Conservation (phyloP, 2,888 invertebrate genomes). For the Heliothis peltigera region DNA sequence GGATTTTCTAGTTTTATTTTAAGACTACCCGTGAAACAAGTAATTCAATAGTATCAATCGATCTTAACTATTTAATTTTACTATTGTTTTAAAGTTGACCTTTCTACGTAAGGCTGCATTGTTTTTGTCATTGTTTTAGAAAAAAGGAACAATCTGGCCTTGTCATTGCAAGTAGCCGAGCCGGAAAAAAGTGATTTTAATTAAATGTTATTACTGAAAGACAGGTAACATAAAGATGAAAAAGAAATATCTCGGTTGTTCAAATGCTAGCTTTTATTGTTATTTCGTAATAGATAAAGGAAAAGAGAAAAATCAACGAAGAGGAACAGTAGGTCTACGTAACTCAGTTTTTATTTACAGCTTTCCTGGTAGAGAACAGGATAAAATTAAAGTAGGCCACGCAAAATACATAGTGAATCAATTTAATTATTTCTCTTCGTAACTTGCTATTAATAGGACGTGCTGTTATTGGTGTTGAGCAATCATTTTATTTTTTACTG, state of each 20-base stretch:
- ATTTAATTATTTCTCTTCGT: constrained; percentile 15
- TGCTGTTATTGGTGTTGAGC: background rate
- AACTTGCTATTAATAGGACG: background rate
- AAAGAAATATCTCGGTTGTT: too few species aligned
- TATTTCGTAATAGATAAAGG: background rate
- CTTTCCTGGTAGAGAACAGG: constrained; percentile 47
- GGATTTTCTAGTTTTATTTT: constrained; percentile 71
- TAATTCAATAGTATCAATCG: constrained; percentile 76
- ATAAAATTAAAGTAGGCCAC: constrained; percentile 39
- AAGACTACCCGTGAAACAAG: constrained; percentile 74
- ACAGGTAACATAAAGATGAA: constrained; percentile 1
- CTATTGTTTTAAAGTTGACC: constrained; percentile 77
- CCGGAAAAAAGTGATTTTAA: constrained; percentile 56
- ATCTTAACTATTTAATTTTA: constrained; percentile 75
- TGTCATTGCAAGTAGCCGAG: constrained; percentile 48
- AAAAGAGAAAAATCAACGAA: background rate
- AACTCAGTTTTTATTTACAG: constrained; percentile 25
- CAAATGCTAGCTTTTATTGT: too few species aligned
- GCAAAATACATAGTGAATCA: background rate
- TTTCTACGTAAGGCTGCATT: constrained; percentile 69
- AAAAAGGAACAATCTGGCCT: constrained; percentile 58
- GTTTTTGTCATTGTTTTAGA: constrained; percentile 66
- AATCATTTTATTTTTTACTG: background rate
- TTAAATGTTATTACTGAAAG: constrained; percentile 30
- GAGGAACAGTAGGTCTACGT: background rate